These are phyloP conservation scores for Phaenicophaeus curvirostris DNA, from an alignment of 2,797 vertebrate species.

Conservation along the genomic window DNA sequence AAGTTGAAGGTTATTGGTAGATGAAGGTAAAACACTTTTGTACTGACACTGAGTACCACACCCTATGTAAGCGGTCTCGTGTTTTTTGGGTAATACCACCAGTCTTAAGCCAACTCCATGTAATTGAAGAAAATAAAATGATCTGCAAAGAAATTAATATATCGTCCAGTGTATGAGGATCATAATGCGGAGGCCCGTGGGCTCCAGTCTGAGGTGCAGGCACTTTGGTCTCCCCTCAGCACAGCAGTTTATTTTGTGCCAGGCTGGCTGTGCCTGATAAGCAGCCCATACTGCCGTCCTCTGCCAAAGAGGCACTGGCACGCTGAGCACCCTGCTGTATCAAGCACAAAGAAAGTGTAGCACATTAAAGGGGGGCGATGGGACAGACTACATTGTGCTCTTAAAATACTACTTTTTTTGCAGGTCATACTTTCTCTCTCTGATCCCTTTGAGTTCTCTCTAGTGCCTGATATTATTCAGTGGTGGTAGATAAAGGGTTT, in stretches of 20 bases:
- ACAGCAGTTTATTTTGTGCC: background rate
- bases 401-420: background rate
- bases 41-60: background rate
- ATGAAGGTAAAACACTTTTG: background rate
- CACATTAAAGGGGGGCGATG: background rate
- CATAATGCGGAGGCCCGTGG: background rate
- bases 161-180: background rate
- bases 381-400: background rate
- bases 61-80: background rate
- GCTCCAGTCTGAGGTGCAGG: background rate
- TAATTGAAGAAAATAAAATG: background rate
- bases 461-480: background rate
- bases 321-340: fast-evolving
- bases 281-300: background rate
- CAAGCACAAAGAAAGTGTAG: background rate
- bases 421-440: background rate
- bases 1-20: background rate
- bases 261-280: background rate
- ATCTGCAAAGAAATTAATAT: background rate
- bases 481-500: background rate
- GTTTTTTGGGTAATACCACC: background rate
- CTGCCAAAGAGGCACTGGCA: background rate
- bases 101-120: background rate
- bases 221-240: background rate
- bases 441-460: background rate